These are phyloP conservation scores for Pelecanus crispus DNA, from an alignment of 2,113 vertebrate species.

Conservation along the genomic window DNA sequence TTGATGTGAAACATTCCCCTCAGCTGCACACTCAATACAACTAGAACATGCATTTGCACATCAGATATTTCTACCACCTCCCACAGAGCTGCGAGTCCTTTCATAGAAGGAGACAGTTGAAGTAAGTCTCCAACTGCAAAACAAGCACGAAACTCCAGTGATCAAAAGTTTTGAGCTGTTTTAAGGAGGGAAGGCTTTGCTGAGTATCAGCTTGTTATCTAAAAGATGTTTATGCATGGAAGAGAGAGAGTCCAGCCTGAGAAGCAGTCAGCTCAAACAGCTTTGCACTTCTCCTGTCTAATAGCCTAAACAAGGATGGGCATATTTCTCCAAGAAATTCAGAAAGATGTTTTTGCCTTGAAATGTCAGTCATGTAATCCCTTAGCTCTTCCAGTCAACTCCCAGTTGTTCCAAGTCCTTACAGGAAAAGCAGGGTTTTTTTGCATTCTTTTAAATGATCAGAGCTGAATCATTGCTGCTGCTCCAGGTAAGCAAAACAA, in stretches of 20 bases:
- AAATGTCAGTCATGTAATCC: background rate
- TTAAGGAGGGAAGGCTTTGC: background rate
- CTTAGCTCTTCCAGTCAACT: background rate
- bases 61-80: background rate
- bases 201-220: background rate
- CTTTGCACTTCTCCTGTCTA: background rate
- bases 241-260: background rate
- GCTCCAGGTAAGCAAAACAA: slow-evolving; percentile 21
- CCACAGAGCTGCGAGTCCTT: background rate
- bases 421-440: background rate
- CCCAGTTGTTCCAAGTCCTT: background rate
- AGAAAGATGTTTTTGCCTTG: background rate
- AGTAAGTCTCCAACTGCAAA: background rate
- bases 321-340: background rate
- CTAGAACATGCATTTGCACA: background rate
- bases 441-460: background rate
- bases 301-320: background rate
- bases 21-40: background rate
- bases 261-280: background rate
- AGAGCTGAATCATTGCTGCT: background rate
- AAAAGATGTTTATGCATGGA: background rate
- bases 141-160: background rate
- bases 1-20: background rate
- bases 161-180: background rate
- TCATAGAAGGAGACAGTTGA: background rate